Conservation (phyloP, 2,888 invertebrate species). For the Drosophila neoperkinsi region DNA sequence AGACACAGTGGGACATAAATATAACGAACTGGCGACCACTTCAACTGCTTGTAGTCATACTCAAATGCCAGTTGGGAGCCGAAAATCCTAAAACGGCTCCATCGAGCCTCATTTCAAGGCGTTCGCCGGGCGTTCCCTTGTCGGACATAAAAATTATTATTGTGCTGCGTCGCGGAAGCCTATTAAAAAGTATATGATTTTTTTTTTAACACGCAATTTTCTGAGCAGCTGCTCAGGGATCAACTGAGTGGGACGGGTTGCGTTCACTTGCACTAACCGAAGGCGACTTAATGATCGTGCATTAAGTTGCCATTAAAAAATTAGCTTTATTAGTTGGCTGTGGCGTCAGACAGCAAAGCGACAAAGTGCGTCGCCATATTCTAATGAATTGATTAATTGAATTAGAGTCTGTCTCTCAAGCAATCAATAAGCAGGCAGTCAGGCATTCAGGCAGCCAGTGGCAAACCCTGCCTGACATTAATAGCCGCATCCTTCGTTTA, state of each 20-base stretch:
- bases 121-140: conserved; percentile 36
- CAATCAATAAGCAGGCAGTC: conserved; percentile 36
- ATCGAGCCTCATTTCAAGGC: conserved; percentile 50
- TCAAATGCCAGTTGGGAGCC: conserved; percentile 31
- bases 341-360: conserved; percentile 41
- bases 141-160: conserved; percentile 60
- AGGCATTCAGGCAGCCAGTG: conserved; percentile 1
- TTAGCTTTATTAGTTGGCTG: conserved; percentile 64
- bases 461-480: conserved; percentile 39
- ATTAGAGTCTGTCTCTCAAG: conserved; percentile 43
- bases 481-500: conserved; percentile 32
- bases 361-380: conserved; percentile 38
- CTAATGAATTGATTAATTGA: conserved; percentile 79
- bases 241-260: background rate
- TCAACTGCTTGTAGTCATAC: conserved; percentile 32
- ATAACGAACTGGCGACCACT: conserved; percentile 15
- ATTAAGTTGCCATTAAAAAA: conserved; percentile 77
- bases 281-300: conserved; percentile 68
- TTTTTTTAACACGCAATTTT: conserved; percentile 53
- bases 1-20: conserved; percentile 38
- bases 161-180: conserved; percentile 56
- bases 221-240: conserved; percentile 18
- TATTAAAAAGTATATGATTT: conserved; percentile 65
- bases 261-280: conserved; percentile 11
- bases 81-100: conserved; percentile 29